phyloP scores from a whole-genome alignment of 2,888 invertebrate species.

The Drosophila siamana region DNA sequence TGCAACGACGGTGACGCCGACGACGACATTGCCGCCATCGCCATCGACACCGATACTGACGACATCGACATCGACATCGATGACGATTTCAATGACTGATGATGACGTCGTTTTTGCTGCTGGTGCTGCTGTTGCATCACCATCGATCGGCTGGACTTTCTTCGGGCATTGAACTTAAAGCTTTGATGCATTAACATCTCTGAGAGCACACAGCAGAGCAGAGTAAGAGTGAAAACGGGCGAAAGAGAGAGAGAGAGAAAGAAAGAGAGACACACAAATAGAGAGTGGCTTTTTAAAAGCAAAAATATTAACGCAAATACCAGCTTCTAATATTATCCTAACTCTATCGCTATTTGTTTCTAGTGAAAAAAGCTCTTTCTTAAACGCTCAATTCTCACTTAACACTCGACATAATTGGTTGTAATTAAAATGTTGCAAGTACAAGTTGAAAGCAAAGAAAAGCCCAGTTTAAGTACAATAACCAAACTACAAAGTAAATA shows the following conservation, averaged over 20 bases:
- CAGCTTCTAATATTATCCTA: constrained; percentile 9
- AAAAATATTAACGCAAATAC: constrained; percentile 27
- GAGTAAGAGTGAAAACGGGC: neutral
- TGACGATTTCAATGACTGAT: constrained; percentile 14
- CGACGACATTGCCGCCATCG: constrained; percentile 8
- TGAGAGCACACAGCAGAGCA: constrained; percentile 21
- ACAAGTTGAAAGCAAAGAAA: constrained; percentile 60
- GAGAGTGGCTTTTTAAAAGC: constrained; percentile 30
- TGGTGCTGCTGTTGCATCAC: constrained; percentile 38
- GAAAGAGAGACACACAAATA: constrained; percentile 51
- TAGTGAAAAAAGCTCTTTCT: constrained; percentile 56
- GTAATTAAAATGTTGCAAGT: constrained; percentile 31
- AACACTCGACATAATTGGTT: constrained; percentile 6
- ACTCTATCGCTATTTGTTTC: neutral
- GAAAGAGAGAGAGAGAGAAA: constrained; percentile 25
- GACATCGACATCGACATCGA: constrained; percentile 22
- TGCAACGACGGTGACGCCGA: constrained; percentile 42
- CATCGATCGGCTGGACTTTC: constrained; percentile 55
- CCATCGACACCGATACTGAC: constrained; percentile 20
- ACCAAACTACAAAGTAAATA: constrained; percentile 60
- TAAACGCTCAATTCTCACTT: constrained; percentile 5
- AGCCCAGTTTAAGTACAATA: constrained; percentile 47
- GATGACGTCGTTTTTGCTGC: constrained; percentile 49
- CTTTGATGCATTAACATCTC: constrained; percentile 33
- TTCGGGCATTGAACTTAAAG: constrained; percentile 40